Evolutionary conservation across 2,797 vertebrate genomes (phyloP), one percentile per base, ranked within the genome.

Genomic region (Gambelia wislizenii): DNA sequence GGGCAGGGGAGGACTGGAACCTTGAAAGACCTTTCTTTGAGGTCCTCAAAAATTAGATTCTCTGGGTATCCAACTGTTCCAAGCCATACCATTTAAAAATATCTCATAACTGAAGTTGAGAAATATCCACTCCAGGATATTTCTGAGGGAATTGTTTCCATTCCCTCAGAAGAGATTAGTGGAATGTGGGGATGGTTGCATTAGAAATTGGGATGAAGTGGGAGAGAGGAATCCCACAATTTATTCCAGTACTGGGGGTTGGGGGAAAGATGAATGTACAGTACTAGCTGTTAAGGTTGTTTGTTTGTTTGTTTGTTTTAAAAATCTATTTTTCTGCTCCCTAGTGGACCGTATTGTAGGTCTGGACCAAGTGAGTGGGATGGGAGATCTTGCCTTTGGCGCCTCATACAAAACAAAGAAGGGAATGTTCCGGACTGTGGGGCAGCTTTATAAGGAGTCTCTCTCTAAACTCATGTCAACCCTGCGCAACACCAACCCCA

Each of bases 351-450:
- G 98, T 92, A 98, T 98, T 27, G 97, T 99, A 67, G 98, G 98
- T 64, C 93, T 98, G 96, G 98, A 99, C 92, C 98, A 98, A 96
- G 98, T 98, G 88, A 98, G 96, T 67, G 97, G 95, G 90, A 98
- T 98, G 0, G 97, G 97, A 0, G 98, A 98, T 2, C 97, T 98
- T 33, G 56, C 95, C 0, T 98, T 98, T 3, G 98, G 98, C 9
- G 97, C 98, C 0, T 98, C 98, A 2, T 96, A 98, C 86, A 98
- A 98, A 91, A 98, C 98, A 0, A 98, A 98, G 97, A 98, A 98
- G 52, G 98, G 98, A 77, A 99, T 98, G 98, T 98, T 98, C 96
- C 97, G 98, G 84, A 99, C 98, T 0, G 98, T 98, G n/a, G 98
- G 98, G 0, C 98, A 99, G 89, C 98, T 99, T 36, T 98, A 99